These are phyloP conservation scores for Leptopilina boulardi DNA, from an alignment of 1,140 invertebrate genomes.

Conservation along the genomic window DNA sequence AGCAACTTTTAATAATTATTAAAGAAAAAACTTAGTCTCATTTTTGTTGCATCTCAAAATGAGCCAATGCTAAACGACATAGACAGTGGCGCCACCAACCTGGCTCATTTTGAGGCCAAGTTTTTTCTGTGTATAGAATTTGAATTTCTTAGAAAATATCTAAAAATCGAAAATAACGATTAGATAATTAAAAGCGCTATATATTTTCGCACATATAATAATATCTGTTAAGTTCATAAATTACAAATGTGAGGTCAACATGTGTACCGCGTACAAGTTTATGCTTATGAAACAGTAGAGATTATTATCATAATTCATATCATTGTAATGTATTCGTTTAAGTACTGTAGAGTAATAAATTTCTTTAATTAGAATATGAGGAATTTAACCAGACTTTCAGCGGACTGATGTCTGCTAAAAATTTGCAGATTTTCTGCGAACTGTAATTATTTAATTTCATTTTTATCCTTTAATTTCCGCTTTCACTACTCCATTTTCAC, in stretches of 20 bases:
- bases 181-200: neutral
- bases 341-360: neutral
- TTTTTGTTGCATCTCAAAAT: too few species aligned
- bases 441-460: too few species aligned
- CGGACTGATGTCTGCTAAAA: too few species aligned
- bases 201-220: neutral
- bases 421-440: neutral
- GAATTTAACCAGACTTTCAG: too few species aligned
- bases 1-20: too few species aligned
- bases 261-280: constrained; percentile 6
- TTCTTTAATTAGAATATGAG: neutral
- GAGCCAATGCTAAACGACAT: too few species aligned
- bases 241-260: constrained; percentile 16
- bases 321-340: constrained; percentile 8
- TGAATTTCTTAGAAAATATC: neutral
- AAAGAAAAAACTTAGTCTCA: too few species aligned
- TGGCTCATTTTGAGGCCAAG: too few species aligned
- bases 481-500: too few species aligned
- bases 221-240: neutral
- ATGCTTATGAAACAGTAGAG: constrained; percentile 31
- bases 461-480: too few species aligned
- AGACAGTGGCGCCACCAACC: too few species aligned
- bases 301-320: constrained; percentile 30
- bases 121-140: too few species aligned
- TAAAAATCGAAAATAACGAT: constrained; percentile 18